These are phyloP conservation scores for Troglohyphantes excavatus DNA, from an alignment of 2,888 invertebrate genomes.

Conservation along the genomic window DNA sequence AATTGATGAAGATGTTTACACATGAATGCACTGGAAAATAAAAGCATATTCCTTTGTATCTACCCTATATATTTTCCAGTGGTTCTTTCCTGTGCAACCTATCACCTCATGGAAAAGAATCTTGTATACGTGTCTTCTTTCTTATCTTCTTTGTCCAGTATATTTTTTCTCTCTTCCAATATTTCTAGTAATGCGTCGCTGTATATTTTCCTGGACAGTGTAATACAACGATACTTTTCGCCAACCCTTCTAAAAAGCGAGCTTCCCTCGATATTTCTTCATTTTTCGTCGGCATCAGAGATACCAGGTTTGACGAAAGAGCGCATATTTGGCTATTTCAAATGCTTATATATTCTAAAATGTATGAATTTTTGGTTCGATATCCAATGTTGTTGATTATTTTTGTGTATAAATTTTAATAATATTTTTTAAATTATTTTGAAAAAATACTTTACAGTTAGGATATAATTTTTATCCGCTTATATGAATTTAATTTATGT, in stretches of 20 bases:
- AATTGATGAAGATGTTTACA: neutral
- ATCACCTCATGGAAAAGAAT: neutral
- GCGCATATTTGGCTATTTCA: too few relatives aligned
- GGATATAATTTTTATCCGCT: too few relatives aligned
- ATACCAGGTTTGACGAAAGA: too few relatives aligned
- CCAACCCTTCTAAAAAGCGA: neutral
- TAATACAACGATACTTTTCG: slow-evolving; percentile 13
- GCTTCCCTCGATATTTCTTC: neutral
- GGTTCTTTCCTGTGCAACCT: slow-evolving; percentile 4
- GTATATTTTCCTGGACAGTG: slow-evolving; percentile 40
- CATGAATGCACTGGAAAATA: neutral
- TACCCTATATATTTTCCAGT: neutral
- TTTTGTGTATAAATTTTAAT: too few relatives aligned
- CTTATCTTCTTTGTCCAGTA: slow-evolving; percentile 14
- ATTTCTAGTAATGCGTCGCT: slow-evolving; percentile 43
- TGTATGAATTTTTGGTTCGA: too few relatives aligned
- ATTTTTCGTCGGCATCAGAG: neutral
- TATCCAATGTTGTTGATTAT: too few relatives aligned
- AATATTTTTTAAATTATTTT: too few relatives aligned
- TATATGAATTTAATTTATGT: too few relatives aligned
- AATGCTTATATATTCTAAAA: too few relatives aligned
- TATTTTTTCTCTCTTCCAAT: slow-evolving; percentile 12
- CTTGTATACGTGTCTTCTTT: slow-evolving; percentile 8
- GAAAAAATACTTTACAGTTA: too few relatives aligned
- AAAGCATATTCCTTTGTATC: neutral